Base-by-base conservation (phyloP, 2,113 vertebrate species). In the Stigmatopora nigra region DNA sequence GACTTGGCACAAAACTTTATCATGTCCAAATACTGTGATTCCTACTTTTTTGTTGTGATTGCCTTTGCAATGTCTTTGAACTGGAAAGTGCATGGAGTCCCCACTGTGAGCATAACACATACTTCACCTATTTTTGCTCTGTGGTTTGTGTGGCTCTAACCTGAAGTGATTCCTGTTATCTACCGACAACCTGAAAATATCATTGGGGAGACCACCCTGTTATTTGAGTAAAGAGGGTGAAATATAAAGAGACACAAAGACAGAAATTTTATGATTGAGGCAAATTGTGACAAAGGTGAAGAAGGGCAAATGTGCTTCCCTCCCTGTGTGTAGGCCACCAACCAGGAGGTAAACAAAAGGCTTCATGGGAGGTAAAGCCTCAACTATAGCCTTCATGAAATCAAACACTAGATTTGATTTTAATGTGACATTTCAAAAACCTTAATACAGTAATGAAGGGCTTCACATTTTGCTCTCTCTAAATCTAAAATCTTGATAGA, bases 21-120 rank as follows among this genome's bases (percentile, higher is more conserved):
- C 36, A 49, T 51, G 48, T 64, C 41, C 12, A 51, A 56, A 51
- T 35, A 9, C n/a, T 5, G 22, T 19, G 51, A n/a, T 58, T 20
- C n/a, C 69, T 20, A 17, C 58, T 68, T 65, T 68, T 13, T 22
- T 22, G n/a, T 61, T 22, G 20, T 63, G 59, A 69, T 66, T 71
- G 63, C 44, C 78, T 73, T 73, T 72, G 64, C 14, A 9, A 65
- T 59, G 73, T 69, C 73, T 80, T 80, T 77, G 63, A 70, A 71
- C 58, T 51, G 2, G 46, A 52, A 20, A 25, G 45, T 48, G 38
- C 52, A 45, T 62, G 38, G 71, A 61, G 19, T 55, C 41, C 67
- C 53, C 48, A 31, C 58, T 64, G 65, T 62, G 65, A 41, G 47
- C 11, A 22, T 36, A 20, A 58, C 64, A 47, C 22, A 41, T 44